These are phyloP conservation scores for Dasypus novemcinctus DNA, from an alignment of 2,113 vertebrate species.

Conservation along the genomic window DNA sequence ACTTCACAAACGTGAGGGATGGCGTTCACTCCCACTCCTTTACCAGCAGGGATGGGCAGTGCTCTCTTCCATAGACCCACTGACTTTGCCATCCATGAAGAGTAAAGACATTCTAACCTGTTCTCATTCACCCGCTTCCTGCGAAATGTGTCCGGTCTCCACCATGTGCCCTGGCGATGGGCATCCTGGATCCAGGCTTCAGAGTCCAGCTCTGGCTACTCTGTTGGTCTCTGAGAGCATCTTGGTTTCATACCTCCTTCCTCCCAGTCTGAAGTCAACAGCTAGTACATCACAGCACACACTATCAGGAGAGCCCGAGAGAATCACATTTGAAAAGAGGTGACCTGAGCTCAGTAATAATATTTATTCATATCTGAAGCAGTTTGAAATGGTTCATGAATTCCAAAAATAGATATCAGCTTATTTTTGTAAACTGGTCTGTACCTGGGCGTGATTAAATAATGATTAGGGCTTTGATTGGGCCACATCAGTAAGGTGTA, in stretches of 20 bases:
- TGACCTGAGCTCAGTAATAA: neutral
- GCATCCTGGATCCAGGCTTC: neutral
- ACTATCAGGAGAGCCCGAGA: neutral
- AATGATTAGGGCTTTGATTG: too few relatives aligned
- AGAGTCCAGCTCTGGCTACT: neutral
- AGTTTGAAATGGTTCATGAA: too few relatives aligned
- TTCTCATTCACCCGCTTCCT: neutral
- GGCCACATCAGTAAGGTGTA: too few relatives aligned
- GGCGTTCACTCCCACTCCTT: neutral
- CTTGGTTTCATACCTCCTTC: neutral
- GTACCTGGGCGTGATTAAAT: too few relatives aligned
- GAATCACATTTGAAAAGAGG: neutral
- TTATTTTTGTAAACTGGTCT: too few relatives aligned
- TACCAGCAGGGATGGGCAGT: neutral
- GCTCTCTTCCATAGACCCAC: neutral
- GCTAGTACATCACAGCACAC: neutral
- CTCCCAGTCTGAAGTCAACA: neutral
- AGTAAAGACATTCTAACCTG: neutral
- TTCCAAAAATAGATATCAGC: too few relatives aligned
- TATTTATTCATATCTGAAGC: neutral
- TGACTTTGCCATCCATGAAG: neutral
- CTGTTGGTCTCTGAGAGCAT: neutral
- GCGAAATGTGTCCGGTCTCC: neutral
- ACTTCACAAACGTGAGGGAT: neutral
- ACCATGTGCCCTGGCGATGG: neutral